phyloP scores from a whole-genome alignment of 2,797 vertebrate genomes.

The Podargus strigoides region DNA sequence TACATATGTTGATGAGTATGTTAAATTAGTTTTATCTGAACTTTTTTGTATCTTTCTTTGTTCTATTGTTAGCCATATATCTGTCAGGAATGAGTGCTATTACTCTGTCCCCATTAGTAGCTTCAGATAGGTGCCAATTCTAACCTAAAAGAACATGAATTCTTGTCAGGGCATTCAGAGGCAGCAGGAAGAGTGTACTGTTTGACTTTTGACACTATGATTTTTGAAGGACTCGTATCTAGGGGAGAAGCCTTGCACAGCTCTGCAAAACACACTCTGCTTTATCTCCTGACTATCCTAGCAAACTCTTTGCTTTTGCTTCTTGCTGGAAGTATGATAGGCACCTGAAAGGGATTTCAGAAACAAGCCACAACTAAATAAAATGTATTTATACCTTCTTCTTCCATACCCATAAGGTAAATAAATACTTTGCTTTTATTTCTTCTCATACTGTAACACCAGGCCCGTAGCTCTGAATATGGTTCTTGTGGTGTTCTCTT shows the following conservation, averaged over 20 bases:
- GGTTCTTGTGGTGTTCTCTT: neutral
- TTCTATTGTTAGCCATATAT: neutral
- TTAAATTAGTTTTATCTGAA: neutral
- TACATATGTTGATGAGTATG: neutral
- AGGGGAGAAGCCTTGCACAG: neutral
- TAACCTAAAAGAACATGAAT: neutral
- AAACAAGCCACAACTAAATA: neutral
- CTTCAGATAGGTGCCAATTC: neutral
- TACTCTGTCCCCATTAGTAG: neutral
- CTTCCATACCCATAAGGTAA: neutral
- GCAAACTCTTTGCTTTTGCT: neutral
- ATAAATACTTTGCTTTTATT: neutral
- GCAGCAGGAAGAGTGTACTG: neutral
- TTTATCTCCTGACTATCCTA: neutral
- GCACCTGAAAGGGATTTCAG: neutral
- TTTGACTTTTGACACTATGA: neutral
- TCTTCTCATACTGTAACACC: neutral
- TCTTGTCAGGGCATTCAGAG: neutral
- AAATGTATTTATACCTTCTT: neutral
- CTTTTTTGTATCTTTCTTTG: neutral
- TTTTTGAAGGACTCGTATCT: neutral
- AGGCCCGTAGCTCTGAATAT: neutral
- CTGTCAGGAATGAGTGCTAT: neutral
- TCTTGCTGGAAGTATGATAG: neutral
- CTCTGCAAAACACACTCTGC: neutral